Base-by-base conservation (phyloP, 2,113 vertebrate genomes). In the Barbus barbus region DNA sequence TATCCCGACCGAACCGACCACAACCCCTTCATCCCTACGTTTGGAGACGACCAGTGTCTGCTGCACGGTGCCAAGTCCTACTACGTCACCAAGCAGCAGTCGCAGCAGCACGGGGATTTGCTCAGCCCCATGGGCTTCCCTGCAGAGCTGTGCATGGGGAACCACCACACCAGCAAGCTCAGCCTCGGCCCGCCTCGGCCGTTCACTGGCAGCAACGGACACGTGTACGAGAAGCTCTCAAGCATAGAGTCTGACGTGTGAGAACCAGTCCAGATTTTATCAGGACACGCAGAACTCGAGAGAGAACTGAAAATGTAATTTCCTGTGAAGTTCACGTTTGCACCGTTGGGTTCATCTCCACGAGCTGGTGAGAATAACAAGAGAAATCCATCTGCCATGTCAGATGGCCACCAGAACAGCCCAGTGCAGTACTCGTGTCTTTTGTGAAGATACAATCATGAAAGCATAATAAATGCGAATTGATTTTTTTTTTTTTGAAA, bases 221-320 rank as follows among this genome's bases (percentile, higher is more conserved):
- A 99, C 94, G 97, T 99, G 93, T 99, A 99, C 90, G 98, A 99
- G 95, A 99, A 99, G 95, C 96, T 99, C 88, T 99, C 98, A 93
- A 99, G 98, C 93, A 99, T 99, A 85, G 98, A 99, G 93, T 99
- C 98, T 86, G 98, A 99, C 44, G 98, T 99, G 95, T 99, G 95
- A 97, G 90, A n/a, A n/a, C n/a, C n/a, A n/a, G n/a, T n/a, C 48
- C 76, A 78, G 53, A 38, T 13, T 78, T 48, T 46, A 65, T 9
- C 78, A 48, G 78, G 2, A 80, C 38, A 65, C 16, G 4, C 78
- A 36, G 79, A 81, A 81, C 61, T 16, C 11, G 79, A 58, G 61
- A 58, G 61, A 78, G 58, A 76, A 53, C 1, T 36, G 58, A 77
- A 26, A 72, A 28, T 51, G 26, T 51, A 33, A 79, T 78, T 79